phyloP scores from a whole-genome alignment of 2,797 vertebrate species.

The Naso thynnoides region DNA sequence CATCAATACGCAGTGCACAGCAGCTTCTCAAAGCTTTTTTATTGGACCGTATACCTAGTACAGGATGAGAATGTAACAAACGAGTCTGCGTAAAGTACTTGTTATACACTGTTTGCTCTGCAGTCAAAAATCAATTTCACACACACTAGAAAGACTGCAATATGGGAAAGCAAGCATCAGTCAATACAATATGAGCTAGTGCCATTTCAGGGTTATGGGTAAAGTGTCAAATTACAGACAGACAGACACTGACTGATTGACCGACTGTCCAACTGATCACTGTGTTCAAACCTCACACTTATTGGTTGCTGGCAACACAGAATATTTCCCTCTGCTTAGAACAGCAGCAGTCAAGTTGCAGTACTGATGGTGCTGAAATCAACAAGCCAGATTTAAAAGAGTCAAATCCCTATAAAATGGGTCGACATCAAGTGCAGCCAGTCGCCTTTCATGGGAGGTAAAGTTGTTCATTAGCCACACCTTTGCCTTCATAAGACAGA shows the following conservation, averaged over 20 bases:
- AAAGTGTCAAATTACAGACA: slow-evolving; percentile 49
- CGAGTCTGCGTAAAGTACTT: slow-evolving; percentile 17
- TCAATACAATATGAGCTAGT: slow-evolving; percentile 31
- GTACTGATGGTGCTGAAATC: slow-evolving; percentile 39
- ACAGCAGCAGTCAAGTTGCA: slow-evolving; percentile 26
- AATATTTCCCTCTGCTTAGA: slow-evolving; percentile 31
- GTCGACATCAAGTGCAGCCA: slow-evolving; percentile 1
- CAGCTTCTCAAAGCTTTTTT: neutral
- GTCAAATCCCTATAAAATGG: slow-evolving; percentile 31
- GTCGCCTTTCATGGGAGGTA: slow-evolving; percentile 23
- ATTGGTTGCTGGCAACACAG: slow-evolving; percentile 35
- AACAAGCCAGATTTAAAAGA: slow-evolving; percentile 39
- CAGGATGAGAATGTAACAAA: neutral
- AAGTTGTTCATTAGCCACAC: neutral
- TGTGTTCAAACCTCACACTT: slow-evolving; percentile 36
- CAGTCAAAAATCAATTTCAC: slow-evolving; percentile 23
- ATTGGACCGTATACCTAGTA: neutral
- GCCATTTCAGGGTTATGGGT: slow-evolving; percentile 44
- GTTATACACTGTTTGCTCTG: slow-evolving; percentile 7
- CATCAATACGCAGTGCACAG: neutral
- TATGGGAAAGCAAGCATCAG: slow-evolving; percentile 23
- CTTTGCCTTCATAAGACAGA: slow-evolving; percentile 2
- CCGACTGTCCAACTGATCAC: slow-evolving; percentile 44
- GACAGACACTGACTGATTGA: slow-evolving; percentile 37
- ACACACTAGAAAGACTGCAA: slow-evolving; percentile 26